Percentiles rank a stretch among this genome's conserved stretches.
These are phyloP conservation scores for Phragmatobia fuliginosa DNA, from an alignment of 2,888 invertebrate genomes.

Conservation along the genomic window DNA sequence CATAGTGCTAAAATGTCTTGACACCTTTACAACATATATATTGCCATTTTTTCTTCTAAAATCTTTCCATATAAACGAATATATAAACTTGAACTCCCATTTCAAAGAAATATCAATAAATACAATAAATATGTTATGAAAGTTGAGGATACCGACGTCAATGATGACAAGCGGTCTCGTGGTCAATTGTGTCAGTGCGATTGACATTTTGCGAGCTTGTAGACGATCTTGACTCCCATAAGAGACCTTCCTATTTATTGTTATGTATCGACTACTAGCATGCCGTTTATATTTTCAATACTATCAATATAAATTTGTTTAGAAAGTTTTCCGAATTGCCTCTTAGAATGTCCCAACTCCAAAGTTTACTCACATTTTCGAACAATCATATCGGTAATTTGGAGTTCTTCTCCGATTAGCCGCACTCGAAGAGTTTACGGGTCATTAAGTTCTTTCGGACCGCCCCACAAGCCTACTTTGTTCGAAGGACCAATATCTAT, in stretches of 20 bases:
- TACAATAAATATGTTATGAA: neutral
- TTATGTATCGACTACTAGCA: neutral
- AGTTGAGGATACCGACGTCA: neutral
- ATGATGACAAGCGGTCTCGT: neutral
- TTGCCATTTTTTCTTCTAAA: neutral
- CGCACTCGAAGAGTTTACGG: constrained; percentile 53
- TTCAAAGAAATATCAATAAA: neutral
- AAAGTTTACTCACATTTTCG: constrained; percentile 17
- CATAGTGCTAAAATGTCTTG: neutral
- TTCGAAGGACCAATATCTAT: constrained; percentile 37
- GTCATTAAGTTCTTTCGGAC: constrained; percentile 62
- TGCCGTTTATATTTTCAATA: neutral
- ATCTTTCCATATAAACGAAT: neutral
- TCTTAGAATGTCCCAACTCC: constrained; percentile 19
- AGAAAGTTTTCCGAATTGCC: neutral
- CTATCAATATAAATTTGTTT: neutral
- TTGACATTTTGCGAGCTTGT: neutral
- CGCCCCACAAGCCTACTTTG: constrained; percentile 38
- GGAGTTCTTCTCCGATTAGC: constrained; percentile 49
- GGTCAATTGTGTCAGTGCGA: neutral
- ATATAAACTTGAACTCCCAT: neutral
- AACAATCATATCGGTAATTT: constrained; percentile 37
- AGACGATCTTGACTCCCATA: neutral
- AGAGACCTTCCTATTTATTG: neutral
- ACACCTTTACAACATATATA: neutral